A percentile compares a stretch with the other conserved stretches of the same genome.
Conservation (phyloP, 2,888 invertebrate species). For the Phania funesta region DNA sequence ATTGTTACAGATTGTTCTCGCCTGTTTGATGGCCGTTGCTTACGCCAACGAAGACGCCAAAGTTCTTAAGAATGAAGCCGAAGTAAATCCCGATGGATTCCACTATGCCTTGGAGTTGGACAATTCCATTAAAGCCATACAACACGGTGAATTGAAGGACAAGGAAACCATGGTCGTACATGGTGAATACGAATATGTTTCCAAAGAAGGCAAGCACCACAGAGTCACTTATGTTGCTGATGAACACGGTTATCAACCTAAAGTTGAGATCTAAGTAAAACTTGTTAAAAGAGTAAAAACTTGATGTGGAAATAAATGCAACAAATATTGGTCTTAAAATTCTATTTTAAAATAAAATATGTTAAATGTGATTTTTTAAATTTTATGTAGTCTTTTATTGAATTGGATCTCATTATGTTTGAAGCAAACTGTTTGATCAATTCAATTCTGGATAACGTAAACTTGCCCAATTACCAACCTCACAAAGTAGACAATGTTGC, state of each 20-base stretch:
- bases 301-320: neutral
- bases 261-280: neutral
- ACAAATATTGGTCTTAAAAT: too few species aligned
- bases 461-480: too few species aligned
- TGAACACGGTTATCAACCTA: conserved; percentile 71
- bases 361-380: too few species aligned
- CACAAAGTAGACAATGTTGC: too few species aligned
- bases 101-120: conserved; percentile 71
- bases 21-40: conserved; percentile 73
- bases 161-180: conserved; percentile 69
- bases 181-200: conserved; percentile 72
- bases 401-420: too few species aligned
- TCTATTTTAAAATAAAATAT: too few species aligned
- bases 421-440: too few species aligned
- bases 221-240: conserved; percentile 73
- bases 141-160: conserved; percentile 70
- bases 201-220: conserved; percentile 72
- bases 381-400: too few species aligned
- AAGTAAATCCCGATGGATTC: conserved; percentile 74
- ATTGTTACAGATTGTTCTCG: conserved; percentile 71
- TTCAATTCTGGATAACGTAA: too few species aligned
- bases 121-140: conserved; percentile 71
- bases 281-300: neutral
- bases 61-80: conserved; percentile 70
- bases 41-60: conserved; percentile 71